Base-by-base conservation (phyloP, 2,888 invertebrate species). In the Geotrupes spiniger region DNA sequence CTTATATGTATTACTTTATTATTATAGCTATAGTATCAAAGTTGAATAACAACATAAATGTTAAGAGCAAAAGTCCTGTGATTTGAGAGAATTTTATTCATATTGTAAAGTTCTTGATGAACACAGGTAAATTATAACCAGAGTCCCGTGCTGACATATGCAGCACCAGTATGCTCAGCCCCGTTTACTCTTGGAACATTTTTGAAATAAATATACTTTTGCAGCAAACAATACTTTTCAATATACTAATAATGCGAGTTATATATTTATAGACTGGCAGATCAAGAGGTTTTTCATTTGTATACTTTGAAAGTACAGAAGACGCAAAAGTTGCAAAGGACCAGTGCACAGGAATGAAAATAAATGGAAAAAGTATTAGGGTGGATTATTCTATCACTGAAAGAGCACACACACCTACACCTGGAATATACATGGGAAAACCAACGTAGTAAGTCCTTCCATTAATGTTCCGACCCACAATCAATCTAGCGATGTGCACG, bases 311-410 rank as follows among this genome's bases (percentile, higher is more conserved):
- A 72, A 84, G 83, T 49, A 76, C 85, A 38, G 89, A 89, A 51
- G 94, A 96, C 75, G 93, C 97, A 0, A 89, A 89, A 71, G 86
- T 87, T 46, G 97, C 97, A 4, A 95, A 95, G 76, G 93, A 96
- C 65, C 84, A 90, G 63, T 94, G 94, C 66, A 86, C 88, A 46
- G 97, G 96, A 45, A 89, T 93, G 83, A 93, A 93, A 75, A 89
- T 98, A 41, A 95, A 96, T 74, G 92, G 92, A 0, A 83, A 95
- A 46, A 83, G 89, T 63, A 95, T 97, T 63, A 81, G 97, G 59
- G 96, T 97, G 5, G 97, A 96, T 74, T 97, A 83, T 75, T 96
- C 96, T 4, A 94, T 97, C 63, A 97, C 97, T 31, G 88, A 93
- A 74, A 81, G 96, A 49, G 92, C 97, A 6, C 97, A 97, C 71